Conservation (phyloP, 2,888 invertebrate genomes). For the Diarsia dahlii region DNA sequence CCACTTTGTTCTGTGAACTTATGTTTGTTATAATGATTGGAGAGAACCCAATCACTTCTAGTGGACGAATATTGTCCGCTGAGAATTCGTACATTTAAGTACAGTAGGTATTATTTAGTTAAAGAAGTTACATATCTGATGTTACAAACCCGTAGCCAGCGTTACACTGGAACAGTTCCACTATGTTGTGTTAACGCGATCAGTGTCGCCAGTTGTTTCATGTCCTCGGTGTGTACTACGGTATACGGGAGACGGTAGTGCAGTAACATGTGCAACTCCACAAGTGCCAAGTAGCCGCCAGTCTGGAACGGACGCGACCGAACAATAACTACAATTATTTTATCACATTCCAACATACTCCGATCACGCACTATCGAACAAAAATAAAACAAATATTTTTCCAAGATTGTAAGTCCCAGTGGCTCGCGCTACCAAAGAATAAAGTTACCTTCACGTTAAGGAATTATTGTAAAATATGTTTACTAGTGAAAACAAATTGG, state of each 20-base stretch:
- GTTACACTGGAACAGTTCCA: conserved; percentile 36
- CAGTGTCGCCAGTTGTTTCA: conserved; percentile 55
- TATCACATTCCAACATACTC: conserved; percentile 80
- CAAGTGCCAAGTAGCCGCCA: conserved; percentile 83
- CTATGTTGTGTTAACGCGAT: conserved; percentile 46
- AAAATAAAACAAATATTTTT: conserved; percentile 73
- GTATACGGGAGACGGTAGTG: conserved; percentile 7
- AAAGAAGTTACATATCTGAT: conserved; percentile 49
- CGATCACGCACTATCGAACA: conserved; percentile 68
- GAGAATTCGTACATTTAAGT: conserved; percentile 46
- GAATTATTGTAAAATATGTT: conserved; percentile 85
- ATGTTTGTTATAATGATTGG: conserved; percentile 26
- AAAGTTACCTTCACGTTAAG: conserved; percentile 89
- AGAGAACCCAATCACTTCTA: conserved; percentile 7
- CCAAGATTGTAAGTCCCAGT: conserved; percentile 75
- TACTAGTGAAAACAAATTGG: conserved; percentile 80
- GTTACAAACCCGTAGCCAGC: conserved; percentile 52
- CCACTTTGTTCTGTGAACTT: conserved; percentile 33
- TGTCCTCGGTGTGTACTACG: conserved; percentile 43
- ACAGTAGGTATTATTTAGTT: conserved; percentile 43
- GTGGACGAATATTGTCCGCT: conserved; percentile 43
- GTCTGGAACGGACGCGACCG: conserved; percentile 76
- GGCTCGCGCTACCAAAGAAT: conserved; percentile 90
- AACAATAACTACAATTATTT: conserved; percentile 82
- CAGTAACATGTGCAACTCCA: conserved; percentile 75